These are phyloP conservation scores for Aradophagus sp. DNA, from an alignment of 1,140 invertebrate species.

Conservation along the genomic window DNA sequence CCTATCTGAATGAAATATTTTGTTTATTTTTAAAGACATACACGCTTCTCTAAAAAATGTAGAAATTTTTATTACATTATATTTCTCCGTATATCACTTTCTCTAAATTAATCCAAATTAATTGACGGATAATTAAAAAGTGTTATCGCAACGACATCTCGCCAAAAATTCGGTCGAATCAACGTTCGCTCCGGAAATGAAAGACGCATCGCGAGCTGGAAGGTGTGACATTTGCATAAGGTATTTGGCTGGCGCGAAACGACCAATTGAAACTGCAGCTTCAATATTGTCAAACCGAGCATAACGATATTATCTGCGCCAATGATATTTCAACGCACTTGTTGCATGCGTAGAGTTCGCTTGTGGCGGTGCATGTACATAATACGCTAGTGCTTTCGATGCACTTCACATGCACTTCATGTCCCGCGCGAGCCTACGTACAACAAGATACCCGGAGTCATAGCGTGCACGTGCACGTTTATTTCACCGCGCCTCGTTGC, in stretches of 20 bases:
- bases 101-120: no score
- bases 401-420: slow-evolving; percentile 74
- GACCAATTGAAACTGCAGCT: slow-evolving; percentile 68
- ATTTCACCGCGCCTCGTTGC: slow-evolving; percentile 58
- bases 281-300: slow-evolving; percentile 62
- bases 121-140: no score
- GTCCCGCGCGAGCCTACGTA: slow-evolving; percentile 69
- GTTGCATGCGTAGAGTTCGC: slow-evolving; percentile 71
- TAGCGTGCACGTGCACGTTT: slow-evolving; percentile 57
- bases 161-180: no score
- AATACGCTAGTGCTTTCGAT: slow-evolving; percentile 70
- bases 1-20: no score
- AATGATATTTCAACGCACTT: slow-evolving; percentile 74
- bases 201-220: no score
- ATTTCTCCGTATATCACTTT: no score
- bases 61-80: no score
- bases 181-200: no score
- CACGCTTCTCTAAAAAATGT: no score
- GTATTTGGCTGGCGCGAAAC: slow-evolving; percentile 49
- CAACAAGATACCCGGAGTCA: slow-evolving; percentile 67
- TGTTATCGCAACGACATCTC: no score
- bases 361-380: slow-evolving; percentile 68
- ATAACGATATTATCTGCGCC: slow-evolving; percentile 71
- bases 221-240: no score
- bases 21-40: no score